phyloP scores from a whole-genome alignment of 2,888 invertebrate genomes.

The Caenorhabditis uteleia region DNA sequence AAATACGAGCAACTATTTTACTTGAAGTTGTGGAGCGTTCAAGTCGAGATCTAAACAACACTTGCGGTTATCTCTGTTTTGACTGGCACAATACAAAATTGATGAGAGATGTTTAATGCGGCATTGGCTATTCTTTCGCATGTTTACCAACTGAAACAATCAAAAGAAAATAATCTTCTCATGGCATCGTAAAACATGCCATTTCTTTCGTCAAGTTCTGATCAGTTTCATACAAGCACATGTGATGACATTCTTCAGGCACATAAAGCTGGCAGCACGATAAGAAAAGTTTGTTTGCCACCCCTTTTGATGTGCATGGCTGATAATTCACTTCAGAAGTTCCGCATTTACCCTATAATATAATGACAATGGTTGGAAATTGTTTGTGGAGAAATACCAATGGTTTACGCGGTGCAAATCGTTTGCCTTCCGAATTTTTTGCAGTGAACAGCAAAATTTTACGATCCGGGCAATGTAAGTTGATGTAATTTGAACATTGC shows the following conservation, averaged over 20 bases:
- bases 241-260: conserved; percentile 63
- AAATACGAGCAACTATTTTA: conserved; percentile 12
- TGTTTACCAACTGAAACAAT: conserved; percentile 53
- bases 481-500: conserved; percentile 43
- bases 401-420: conserved; percentile 35
- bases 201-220: conserved; percentile 60
- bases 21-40: conserved; percentile 63
- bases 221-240: conserved; percentile 66
- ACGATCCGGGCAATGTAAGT: conserved; percentile 44
- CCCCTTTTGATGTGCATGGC: conserved; percentile 62
- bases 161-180: neutral
- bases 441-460: conserved; percentile 36
- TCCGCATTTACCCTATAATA: conserved; percentile 60
- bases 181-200: conserved; percentile 30
- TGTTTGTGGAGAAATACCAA: no score
- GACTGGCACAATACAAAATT: conserved; percentile 67
- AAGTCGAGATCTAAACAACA: conserved; percentile 65
- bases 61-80: conserved; percentile 65
- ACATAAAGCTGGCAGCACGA: conserved; percentile 64
- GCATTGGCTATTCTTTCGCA: conserved; percentile 56
- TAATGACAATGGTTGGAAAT: neutral
- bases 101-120: conserved; percentile 63
- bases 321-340: conserved; percentile 63
- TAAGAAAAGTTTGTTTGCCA: conserved; percentile 64
- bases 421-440: conserved; percentile 28